Evolutionary conservation across 2,797 vertebrate species (phyloP), one percentile per base, ranked within the genome.

Genomic region (Sternotherus odoratus): DNA sequence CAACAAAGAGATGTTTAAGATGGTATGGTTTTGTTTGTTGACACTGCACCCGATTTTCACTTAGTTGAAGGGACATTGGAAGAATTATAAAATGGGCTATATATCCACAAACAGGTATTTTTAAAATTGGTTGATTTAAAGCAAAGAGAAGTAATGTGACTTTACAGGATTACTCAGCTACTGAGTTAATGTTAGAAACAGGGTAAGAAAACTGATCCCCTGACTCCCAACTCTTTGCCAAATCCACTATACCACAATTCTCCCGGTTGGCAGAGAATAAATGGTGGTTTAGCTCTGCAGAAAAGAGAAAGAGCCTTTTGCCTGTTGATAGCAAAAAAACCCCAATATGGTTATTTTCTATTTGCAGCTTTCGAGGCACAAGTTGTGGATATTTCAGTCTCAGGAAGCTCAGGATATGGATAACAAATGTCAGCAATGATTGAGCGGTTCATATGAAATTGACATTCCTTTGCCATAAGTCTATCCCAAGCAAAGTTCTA

Each of bases 361-460:
- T 92, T 96, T 66, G 15, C n/a, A 0, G 85, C 91, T 93, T 95
- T 95, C 93, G 93, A 95, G 92, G 92, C 87, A 80, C 53, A 39
- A 78, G 85, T 39, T 54, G 84, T 92, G 69, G 82, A 79, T 93
- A 74, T 57, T 77, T 78, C 24, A 63, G 85, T 36, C 77, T 57
- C 43, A 48, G 89, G 89, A 90, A 95, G 94, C 4, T 96, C 95
- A 89, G 63, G 69, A 90, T 74, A 91, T 43, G 75, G 85, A 60
- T 88, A 90, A 85, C 46, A 8, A 91, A 93, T 89, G 95, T 94
- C 93, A 90, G 53, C 12, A 1, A 82, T 69, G 85, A 91, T 33
- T 75, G 88, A 90, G 57, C 57, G 80, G 91, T 66, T 86, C 93
- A 92, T 94, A 82, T 54, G 77, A 77, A 86, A 77, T 11, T 83